Evolutionary conservation across 2,113 vertebrate species (phyloP).

Genomic region (Machaerirhynchus nigripectus): DNA sequence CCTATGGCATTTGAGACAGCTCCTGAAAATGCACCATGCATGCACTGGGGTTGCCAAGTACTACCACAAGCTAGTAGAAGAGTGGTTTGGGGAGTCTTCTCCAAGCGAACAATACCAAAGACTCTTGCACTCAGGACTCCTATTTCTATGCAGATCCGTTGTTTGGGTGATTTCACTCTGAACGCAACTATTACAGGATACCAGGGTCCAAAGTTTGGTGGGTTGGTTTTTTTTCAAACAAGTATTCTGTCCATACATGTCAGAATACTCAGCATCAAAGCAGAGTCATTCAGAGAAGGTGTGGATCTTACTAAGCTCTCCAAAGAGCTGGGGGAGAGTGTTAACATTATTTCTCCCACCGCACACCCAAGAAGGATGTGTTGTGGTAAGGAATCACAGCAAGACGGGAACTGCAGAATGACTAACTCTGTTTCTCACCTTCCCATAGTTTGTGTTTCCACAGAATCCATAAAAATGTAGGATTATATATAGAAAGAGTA

Average conservation of each 20-base stretch:
- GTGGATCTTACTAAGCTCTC: neutral
- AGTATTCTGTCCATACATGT: neutral
- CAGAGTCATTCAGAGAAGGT: neutral
- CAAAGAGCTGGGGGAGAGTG: neutral
- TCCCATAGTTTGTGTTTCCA: neutral
- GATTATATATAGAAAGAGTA: neutral
- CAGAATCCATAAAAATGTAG: neutral
- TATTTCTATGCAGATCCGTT: neutral
- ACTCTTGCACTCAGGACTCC: neutral
- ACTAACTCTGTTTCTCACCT: neutral
- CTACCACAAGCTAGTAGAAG: neutral
- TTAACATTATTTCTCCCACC: neutral
- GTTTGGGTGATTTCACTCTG: neutral
- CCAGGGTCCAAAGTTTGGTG: neutral
- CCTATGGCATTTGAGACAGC: neutral
- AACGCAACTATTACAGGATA: neutral
- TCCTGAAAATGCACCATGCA: neutral
- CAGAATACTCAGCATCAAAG: neutral
- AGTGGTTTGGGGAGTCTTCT: neutral
- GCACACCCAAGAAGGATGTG: neutral
- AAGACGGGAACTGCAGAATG: neutral
- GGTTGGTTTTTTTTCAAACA: neutral
- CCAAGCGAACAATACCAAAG: neutral
- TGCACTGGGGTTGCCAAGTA: neutral
- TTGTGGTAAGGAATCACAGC: neutral